Base-by-base conservation (phyloP, 1,140 invertebrate species). In the Meloidogyne chitwoodi region DNA sequence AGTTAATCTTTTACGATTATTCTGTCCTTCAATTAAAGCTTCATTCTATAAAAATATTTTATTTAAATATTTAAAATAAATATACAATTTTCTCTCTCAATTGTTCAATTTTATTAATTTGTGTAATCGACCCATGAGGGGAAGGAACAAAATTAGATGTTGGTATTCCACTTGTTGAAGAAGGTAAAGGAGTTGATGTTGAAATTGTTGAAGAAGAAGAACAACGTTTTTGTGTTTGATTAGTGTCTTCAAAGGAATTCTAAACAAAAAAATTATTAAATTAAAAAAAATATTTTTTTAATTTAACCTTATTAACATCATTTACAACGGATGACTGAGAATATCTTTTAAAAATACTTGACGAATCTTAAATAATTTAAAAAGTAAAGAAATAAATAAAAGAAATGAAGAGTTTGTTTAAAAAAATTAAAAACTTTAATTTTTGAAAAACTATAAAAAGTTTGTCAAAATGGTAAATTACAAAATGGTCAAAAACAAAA, bases 121-220 rank as follows among this genome's bases (percentile, higher is more conserved):
- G 71, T 6, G 71, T 64, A 8, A 1, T 61, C 16, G 71, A 73
- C 38, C 65, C 65, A 41, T 67, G 44, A 16, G 26, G 74, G 48
- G 19, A 44, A 31, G 19, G 70, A 24, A 77, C 62, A 38, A 67
- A 66, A 64, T 66, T 77, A 27, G 61, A 62, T 19, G n/a, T 67
- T 38, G 48, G 48, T 12, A 62, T 26, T 29, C 31, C 75, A 44
- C 62, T 77, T 31, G 62, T 68, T 34, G 38, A 63, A 14, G 56
- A 64, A 22, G 19, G 34, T 34, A 29, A 34, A 38, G 24, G 24
- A 44, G 72, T 29, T 61, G 65, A 68, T 64, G 31, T 48, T 48
- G 65, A 74, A 65, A 12, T n/a, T 65, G 61, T n/a, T 29, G 71
- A 65, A 44, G 72, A 16, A 24, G 10, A 62, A 16, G 72, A 26